Percentiles rank a stretch among this genome's conserved stretches.
Conservation (phyloP, 2,113 vertebrate genomes). For the Eublepharis macularius region DNA sequence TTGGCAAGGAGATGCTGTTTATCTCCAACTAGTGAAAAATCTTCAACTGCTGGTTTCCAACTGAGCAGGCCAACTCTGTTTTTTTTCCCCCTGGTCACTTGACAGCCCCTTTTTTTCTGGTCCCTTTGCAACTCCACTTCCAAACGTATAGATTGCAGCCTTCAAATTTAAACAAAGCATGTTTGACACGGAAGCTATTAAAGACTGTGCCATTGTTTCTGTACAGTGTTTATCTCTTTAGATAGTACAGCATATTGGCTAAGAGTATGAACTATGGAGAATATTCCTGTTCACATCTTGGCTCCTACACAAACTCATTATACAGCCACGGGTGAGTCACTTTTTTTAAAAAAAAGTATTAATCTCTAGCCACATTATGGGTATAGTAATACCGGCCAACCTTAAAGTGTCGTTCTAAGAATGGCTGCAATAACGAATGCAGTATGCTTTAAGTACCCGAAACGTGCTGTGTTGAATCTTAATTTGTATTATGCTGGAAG, state of each 20-base stretch:
- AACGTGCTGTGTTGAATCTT: neutral
- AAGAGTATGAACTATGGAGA: neutral
- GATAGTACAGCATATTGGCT: too few relatives aligned
- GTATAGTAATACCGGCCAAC: neutral
- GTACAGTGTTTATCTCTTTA: too few relatives aligned
- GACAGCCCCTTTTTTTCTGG: neutral
- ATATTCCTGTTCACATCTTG: neutral
- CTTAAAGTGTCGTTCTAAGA: neutral
- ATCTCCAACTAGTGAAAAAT: too few relatives aligned
- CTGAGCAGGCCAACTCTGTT: neutral
- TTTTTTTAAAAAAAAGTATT: too few relatives aligned
- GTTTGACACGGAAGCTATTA: too few relatives aligned
- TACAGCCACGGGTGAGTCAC: neutral
- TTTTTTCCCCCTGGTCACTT: neutral
- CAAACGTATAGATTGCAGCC: neutral
- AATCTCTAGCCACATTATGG: too few relatives aligned
- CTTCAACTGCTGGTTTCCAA: neutral
- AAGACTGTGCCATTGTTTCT: too few relatives aligned
- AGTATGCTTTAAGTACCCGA: neutral
- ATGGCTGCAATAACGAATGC: neutral
- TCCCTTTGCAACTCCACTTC: too few relatives aligned
- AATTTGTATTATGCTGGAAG: neutral
- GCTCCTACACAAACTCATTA: neutral
- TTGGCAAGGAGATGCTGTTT: neutral
- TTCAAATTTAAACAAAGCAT: neutral